Percentiles rank a stretch among this genome's conserved stretches.
phyloP scores from a whole-genome alignment of 2,113 vertebrate genomes.

The Empidonax alnorum region DNA sequence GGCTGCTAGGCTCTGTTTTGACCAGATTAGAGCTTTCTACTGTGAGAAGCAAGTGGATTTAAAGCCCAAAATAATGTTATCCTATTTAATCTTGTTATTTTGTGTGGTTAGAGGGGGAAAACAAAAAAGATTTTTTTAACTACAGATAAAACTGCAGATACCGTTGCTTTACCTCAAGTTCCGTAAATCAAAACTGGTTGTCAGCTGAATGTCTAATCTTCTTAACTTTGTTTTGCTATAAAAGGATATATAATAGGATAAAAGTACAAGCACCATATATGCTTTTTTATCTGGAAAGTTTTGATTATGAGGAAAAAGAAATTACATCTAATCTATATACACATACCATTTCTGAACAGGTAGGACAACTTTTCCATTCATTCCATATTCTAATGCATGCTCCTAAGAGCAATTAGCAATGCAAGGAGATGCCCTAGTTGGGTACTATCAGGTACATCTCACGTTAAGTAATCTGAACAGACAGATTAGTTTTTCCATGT shows the following conservation, averaged over 20 bases:
- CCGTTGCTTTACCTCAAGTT: neutral
- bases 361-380: slow-evolving; percentile 10
- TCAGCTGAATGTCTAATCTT: neutral
- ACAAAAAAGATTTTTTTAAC: neutral
- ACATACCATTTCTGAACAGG: neutral
- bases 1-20: neutral
- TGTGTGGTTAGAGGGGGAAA: neutral
- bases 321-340: neutral
- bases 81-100: slow-evolving; percentile 50
- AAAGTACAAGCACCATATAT: neutral
- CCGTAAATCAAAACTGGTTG: neutral
- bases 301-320: neutral
- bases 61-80: slow-evolving; percentile 45
- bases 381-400: neutral
- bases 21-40: slow-evolving; percentile 38
- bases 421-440: slow-evolving; percentile 36
- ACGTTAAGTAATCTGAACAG: slow-evolving; percentile 16
- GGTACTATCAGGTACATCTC: neutral
- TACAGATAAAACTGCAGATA: neutral
- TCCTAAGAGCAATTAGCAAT: slow-evolving; percentile 20
- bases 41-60: slow-evolving; percentile 35
- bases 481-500: slow-evolving; percentile 52
- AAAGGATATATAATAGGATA: neutral
- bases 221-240: neutral
- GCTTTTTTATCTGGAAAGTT: neutral